Percentiles rank a stretch among this genome's conserved stretches.
These are phyloP conservation scores for Patiria pectinifera DNA, from an alignment of 53 echinoderm and acorn worm species.

Conservation along the genomic window DNA sequence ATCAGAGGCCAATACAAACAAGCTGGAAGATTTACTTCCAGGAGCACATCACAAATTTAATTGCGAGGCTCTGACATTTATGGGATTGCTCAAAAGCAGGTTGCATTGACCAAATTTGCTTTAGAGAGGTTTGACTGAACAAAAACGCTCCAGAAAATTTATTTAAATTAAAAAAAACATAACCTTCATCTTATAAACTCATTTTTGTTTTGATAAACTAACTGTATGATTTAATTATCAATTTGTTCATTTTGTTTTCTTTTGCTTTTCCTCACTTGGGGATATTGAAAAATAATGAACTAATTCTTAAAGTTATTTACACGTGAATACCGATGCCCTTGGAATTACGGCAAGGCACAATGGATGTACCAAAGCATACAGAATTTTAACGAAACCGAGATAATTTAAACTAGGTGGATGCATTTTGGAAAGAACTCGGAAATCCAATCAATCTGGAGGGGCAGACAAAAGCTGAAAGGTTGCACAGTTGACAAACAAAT, in stretches of 20 bases:
- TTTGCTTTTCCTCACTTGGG: background rate
- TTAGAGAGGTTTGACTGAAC: background rate
- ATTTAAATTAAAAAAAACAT: background rate
- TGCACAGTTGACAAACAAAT: background rate
- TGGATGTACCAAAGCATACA: background rate
- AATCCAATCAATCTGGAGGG: background rate
- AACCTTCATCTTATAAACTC: background rate
- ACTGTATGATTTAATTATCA: background rate
- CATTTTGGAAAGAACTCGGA: background rate
- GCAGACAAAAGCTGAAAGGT: background rate
- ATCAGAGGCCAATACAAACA: background rate
- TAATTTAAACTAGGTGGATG: constrained; percentile 40
- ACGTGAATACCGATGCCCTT: background rate
- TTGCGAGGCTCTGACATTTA: background rate
- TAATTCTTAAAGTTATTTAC: background rate
- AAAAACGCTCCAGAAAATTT: background rate
- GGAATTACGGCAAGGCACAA: background rate
- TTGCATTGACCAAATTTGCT: background rate
- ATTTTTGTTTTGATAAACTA: background rate
- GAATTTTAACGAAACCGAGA: constrained; percentile 13
- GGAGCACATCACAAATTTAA: background rate
- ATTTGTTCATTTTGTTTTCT: background rate
- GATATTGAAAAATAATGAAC: background rate
- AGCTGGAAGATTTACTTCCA: background rate
- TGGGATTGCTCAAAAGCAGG: background rate